Conservation (phyloP, 2,888 invertebrate species). For the Boloria selene region DNA sequence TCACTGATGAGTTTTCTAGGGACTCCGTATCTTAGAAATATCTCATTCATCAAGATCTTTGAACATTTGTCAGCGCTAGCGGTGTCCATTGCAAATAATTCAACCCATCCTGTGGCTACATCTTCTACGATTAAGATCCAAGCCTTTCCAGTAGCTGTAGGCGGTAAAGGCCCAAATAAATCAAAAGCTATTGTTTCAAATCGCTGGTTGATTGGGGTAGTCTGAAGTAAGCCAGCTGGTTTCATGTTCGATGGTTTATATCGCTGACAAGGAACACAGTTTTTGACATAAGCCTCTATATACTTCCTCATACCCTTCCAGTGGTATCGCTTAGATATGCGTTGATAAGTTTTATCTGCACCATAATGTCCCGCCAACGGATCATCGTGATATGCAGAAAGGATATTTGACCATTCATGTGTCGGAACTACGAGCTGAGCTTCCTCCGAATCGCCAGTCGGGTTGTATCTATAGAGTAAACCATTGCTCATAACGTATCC, state of each 20-base stretch:
- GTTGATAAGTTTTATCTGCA: too few relatives aligned
- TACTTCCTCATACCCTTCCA: too few relatives aligned
- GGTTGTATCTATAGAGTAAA: too few relatives aligned
- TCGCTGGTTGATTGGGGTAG: conserved; percentile 33
- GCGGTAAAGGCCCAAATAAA: conserved; percentile 40
- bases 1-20: conserved; percentile 38
- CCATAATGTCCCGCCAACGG: too few relatives aligned
- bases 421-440: too few relatives aligned
- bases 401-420: too few relatives aligned
- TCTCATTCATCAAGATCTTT: conserved; percentile 45
- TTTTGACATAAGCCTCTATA: too few relatives aligned
- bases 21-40: conserved; percentile 39
- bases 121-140: conserved; percentile 42
- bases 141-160: not conserved
- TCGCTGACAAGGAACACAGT: conserved; percentile 32
- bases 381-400: too few relatives aligned
- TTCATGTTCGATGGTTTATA: conserved; percentile 38
- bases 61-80: conserved; percentile 50
- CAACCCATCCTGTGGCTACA: conserved; percentile 47
- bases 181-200: conserved; percentile 38
- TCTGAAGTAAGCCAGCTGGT: conserved; percentile 38
- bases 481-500: too few relatives aligned
- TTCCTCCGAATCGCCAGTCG: too few relatives aligned
- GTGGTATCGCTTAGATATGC: too few relatives aligned
- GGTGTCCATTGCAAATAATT: conserved; percentile 49